phyloP scores from a whole-genome alignment of 2,888 invertebrate genomes.

The Yponomeuta sedellus region DNA sequence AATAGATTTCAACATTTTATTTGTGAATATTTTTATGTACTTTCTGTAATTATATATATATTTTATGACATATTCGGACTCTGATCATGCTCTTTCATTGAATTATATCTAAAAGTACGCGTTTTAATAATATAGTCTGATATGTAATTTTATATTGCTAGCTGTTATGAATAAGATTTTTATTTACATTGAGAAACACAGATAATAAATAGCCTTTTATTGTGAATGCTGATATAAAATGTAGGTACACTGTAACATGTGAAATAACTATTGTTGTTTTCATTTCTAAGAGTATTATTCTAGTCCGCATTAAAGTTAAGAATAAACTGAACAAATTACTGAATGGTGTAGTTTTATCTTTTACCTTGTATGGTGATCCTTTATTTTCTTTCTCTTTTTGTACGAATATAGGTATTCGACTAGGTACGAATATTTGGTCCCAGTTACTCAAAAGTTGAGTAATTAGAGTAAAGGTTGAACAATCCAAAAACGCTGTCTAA shows the following conservation, averaged over 20 bases:
- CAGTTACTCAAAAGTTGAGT: too few species aligned
- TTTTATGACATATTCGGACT: background rate
- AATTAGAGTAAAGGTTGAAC: too few species aligned
- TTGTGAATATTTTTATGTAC: background rate
- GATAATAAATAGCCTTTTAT: constrained; percentile 74
- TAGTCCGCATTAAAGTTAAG: constrained; percentile 77
- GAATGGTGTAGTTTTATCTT: constrained; percentile 20
- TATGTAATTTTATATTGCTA: constrained; percentile 73
- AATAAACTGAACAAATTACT: constrained; percentile 71
- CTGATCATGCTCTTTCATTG: constrained; percentile 7
- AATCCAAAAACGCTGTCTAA: too few species aligned
- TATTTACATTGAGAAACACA: constrained; percentile 70
- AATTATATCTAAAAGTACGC: constrained; percentile 28
- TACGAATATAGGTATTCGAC: too few species aligned
- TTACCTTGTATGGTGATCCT: too few species aligned
- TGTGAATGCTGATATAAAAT: constrained; percentile 65
- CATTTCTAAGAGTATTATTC: constrained; percentile 77
- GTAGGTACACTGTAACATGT: constrained; percentile 73
- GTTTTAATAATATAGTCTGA: constrained; percentile 58
- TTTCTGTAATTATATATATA: background rate
- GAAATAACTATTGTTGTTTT: constrained; percentile 75
- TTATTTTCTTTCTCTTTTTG: too few species aligned
- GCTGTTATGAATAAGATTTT: constrained; percentile 73
- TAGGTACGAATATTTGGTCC: too few species aligned
- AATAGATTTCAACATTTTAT: background rate